A percentile compares a stretch with the other conserved stretches of the same genome.
Conservation (phyloP, 2,797 vertebrate genomes). For the Squalus acanthias region DNA sequence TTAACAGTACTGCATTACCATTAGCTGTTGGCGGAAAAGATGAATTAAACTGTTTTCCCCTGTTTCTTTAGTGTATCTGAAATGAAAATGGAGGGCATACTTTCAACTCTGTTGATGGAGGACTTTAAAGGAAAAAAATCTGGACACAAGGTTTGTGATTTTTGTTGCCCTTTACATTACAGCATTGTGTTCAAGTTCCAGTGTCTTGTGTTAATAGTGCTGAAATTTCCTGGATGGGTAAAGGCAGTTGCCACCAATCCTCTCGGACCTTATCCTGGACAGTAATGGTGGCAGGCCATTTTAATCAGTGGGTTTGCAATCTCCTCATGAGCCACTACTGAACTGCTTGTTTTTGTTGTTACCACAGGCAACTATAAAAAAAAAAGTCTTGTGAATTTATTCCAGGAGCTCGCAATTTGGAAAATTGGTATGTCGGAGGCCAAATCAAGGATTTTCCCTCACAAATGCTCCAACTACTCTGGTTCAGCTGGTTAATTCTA, state of each 20-base stretch:
- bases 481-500: background rate
- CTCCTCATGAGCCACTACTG: background rate
- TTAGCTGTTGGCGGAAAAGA: background rate
- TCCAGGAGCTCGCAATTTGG: background rate
- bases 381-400: background rate
- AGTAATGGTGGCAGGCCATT: background rate
- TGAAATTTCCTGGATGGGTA: background rate
- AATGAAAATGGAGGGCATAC: slow-evolving; percentile 75
- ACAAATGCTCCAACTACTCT: background rate
- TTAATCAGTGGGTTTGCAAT: background rate
- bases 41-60: background rate
- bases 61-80: slow-evolving; percentile 67
- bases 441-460: background rate
- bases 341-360: background rate
- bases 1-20: background rate
- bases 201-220: background rate
- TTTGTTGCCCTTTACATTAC: background rate
- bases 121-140: slow-evolving; percentile 63
- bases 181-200: background rate
- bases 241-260: background rate
- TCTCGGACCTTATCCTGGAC: background rate
- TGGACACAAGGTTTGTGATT: slow-evolving; percentile 64
- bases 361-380: background rate
- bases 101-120: slow-evolving; percentile 68
- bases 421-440: background rate